Evolutionary conservation across 1,140 invertebrate species (phyloP), one percentile per base, ranked within the genome.

Genomic region (Heterodera carotae): DNA sequence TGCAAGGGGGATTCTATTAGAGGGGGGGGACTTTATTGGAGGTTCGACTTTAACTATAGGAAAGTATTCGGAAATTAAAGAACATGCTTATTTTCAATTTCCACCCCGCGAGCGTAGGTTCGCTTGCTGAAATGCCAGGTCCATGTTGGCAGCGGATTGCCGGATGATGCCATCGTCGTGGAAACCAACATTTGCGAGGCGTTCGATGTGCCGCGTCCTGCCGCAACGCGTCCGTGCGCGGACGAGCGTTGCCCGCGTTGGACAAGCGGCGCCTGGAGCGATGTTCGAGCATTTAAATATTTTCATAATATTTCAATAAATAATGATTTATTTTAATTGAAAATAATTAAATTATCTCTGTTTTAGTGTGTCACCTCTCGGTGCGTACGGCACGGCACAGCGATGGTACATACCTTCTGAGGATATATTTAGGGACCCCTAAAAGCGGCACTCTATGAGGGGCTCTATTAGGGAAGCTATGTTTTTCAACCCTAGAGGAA

Each of bases 151-250:
- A 27, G 48, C 39, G n/a, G n/a, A n/a, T n/a, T n/a, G 22, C 25
- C 36, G 48, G 15, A 56, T 22, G 12, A 22, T 74, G 60, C 62
- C 53, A 53, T 2, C 83, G 4, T n/a, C 18, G 53, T 62, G 6
- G 72, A 86, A n/a, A 81, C 84, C 34, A 76, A 80, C 27, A 85
- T 86, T 66, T 86, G 85, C 79, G 82, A 84, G 62, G 43, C 67
- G 22, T 86, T 87, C 43, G 85, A 83, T 31, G 71, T 81, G 3
- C 27, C 60, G 39, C 31, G 77, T 18, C 86, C 86, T 12, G 79
- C 80, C 25, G 76, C 82, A 33, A 77, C 81, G n/a, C 76, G 76
- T 27, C 66, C 83, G 22, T 86, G 85, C 75, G 64, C 77, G 25
- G 64, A 77, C 59, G 68, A 59, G 56, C 76, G 82, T n/a, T 86